phyloP scores from a whole-genome alignment of 2,113 vertebrate species.

The Platysteira castanea region DNA sequence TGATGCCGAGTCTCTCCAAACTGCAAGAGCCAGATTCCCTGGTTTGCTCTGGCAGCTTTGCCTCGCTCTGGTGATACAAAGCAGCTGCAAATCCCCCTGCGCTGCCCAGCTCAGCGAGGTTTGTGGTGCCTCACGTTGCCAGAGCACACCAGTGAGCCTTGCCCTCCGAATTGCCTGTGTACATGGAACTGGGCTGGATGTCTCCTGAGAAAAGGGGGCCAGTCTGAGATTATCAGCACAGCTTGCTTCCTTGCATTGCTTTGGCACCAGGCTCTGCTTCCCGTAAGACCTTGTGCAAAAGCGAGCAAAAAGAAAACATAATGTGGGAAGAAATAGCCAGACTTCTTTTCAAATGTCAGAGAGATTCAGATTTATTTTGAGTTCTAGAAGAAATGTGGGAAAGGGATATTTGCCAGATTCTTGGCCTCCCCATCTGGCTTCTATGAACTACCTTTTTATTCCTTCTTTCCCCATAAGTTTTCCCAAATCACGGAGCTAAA shows the following conservation, averaged over 20 bases:
- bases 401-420: constrained; percentile 57
- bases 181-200: not conserved
- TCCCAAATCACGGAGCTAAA: not conserved
- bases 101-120: not conserved
- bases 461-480: constrained; percentile 14
- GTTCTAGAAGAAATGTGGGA: constrained; percentile 54
- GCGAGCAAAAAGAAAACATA: constrained; percentile 53
- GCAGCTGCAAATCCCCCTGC: not conserved
- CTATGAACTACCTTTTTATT: constrained; percentile 57
- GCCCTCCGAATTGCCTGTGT: not conserved
- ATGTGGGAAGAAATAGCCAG: constrained; percentile 60
- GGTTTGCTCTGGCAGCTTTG: constrained; percentile 27
- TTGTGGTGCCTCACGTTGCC: not conserved
- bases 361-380: constrained; percentile 63
- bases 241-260: constrained; percentile 49
- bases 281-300: constrained; percentile 48
- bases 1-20: not conserved
- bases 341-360: constrained; percentile 60
- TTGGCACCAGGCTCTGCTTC: constrained; percentile 45
- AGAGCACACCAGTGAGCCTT: not conserved
- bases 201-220: not conserved
- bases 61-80: not conserved
- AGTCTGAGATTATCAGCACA: constrained; percentile 36
- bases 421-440: constrained; percentile 58
- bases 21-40: not conserved